These are phyloP conservation scores for Manis pentadactyla DNA, from an alignment of 2,797 vertebrate genomes.

Conservation along the genomic window DNA sequence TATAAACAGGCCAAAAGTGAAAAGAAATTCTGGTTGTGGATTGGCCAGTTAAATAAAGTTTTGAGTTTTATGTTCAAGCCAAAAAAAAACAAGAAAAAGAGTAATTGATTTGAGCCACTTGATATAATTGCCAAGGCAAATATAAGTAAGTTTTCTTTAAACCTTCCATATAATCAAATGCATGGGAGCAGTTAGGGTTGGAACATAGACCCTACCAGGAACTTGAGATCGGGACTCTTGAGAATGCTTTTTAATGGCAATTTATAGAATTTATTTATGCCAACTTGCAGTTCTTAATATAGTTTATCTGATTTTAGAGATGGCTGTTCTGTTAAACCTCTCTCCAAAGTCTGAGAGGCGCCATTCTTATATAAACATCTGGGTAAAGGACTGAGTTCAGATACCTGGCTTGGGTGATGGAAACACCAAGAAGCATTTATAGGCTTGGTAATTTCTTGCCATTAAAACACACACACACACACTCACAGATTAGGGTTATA, in stretches of 20 bases:
- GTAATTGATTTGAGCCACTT: background rate
- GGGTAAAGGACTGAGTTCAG: slow-evolving; percentile 23
- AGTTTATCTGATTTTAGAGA: slow-evolving; percentile 23
- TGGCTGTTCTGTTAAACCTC: slow-evolving; percentile 19
- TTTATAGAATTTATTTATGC: slow-evolving; percentile 22
- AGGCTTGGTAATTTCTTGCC: slow-evolving; percentile 71
- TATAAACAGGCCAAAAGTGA: background rate
- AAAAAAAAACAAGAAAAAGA: background rate
- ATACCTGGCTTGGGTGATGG: background rate
- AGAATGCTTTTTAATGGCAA: slow-evolving; percentile 20
- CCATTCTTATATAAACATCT: background rate
- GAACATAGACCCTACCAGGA: background rate
- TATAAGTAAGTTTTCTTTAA: background rate
- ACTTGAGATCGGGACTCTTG: background rate
- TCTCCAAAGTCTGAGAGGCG: slow-evolving; percentile 7
- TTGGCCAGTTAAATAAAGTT: background rate
- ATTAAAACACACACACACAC: slow-evolving; percentile 1
- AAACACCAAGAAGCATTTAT: slow-evolving; percentile 58
- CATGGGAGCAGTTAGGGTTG: background rate
- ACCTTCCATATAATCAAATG: background rate
- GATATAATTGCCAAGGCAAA: slow-evolving; percentile 17
- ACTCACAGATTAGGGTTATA: slow-evolving; percentile 78
- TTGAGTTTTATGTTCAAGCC: slow-evolving; percentile 4
- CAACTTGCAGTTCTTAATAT: background rate
- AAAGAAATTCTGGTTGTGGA: background rate